phyloP scores from a whole-genome alignment of 1,140 invertebrate genomes.

The Rhagoletis pomonella region DNA sequence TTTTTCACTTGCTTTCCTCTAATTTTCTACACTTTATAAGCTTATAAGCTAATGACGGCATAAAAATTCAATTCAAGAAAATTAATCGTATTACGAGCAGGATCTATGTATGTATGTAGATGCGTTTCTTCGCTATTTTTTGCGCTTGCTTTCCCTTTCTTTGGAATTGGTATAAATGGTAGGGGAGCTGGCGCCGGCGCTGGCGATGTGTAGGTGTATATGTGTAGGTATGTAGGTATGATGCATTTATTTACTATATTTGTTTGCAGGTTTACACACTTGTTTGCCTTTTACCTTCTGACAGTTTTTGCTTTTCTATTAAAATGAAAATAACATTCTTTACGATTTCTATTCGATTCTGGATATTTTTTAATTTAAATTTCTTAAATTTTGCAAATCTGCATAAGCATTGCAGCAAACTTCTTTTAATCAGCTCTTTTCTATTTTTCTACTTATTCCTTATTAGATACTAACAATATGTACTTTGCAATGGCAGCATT shows the following conservation, averaged over 20 bases:
- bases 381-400: neutral
- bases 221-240: neutral
- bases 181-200: neutral
- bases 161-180: neutral
- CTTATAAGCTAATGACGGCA: slow-evolving; percentile 27
- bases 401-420: slow-evolving; percentile 33
- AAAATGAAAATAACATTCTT: neutral
- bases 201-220: neutral
- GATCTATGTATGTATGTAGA: neutral
- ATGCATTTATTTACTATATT: neutral
- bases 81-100: slow-evolving; percentile 13
- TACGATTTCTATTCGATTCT: neutral
- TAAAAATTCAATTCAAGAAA: slow-evolving; percentile 31
- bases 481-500: neutral
- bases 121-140: neutral
- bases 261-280: neutral
- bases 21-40: slow-evolving; percentile 33
- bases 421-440: neutral
- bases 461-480: slow-evolving; percentile 23
- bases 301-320: neutral
- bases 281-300: neutral
- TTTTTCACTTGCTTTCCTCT: neutral
- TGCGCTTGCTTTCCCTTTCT: neutral
- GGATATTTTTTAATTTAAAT: neutral
- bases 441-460: neutral